phyloP scores from a whole-genome alignment of 2,113 vertebrate species.

The Leucoraja erinaceus region DNA sequence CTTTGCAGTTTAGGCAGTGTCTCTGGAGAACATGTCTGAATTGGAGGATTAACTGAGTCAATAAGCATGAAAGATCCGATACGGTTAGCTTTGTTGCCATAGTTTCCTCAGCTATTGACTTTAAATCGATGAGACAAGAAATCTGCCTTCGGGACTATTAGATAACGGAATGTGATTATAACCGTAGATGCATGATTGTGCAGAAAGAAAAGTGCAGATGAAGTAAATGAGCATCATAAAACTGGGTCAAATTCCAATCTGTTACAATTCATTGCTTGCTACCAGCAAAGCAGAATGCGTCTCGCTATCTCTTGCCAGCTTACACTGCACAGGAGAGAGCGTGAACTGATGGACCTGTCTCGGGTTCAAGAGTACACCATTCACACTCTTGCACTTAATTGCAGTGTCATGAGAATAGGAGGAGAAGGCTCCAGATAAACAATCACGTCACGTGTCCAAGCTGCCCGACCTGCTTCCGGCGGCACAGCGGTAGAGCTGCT shows the following conservation, averaged over 20 bases:
- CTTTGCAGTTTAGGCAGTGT: no score
- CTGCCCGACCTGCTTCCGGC: no score
- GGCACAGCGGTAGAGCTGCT: no score
- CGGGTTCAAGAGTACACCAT: not conserved
- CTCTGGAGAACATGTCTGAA: not conserved
- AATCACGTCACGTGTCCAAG: no score
- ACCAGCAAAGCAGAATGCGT: not conserved
- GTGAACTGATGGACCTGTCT: not conserved
- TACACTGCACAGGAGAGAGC: not conserved
- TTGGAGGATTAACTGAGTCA: not conserved
- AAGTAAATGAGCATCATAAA: slow-evolving; percentile 26
- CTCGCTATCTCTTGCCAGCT: not conserved
- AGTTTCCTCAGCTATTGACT: not conserved
- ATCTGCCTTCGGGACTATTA: not conserved
- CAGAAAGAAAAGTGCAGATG: not conserved
- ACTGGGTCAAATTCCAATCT: not conserved
- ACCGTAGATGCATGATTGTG: not conserved
- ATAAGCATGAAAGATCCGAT: not conserved
- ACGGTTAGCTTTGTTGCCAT: not conserved
- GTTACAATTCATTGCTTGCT: not conserved
- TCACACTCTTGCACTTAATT: not conserved
- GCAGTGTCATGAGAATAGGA: not conserved
- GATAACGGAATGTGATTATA: not conserved
- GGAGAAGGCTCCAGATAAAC: not conserved
- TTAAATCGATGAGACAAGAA: not conserved